Conservation (phyloP, 2,113 vertebrate species). For the Poeciliopsis occidentalis region DNA sequence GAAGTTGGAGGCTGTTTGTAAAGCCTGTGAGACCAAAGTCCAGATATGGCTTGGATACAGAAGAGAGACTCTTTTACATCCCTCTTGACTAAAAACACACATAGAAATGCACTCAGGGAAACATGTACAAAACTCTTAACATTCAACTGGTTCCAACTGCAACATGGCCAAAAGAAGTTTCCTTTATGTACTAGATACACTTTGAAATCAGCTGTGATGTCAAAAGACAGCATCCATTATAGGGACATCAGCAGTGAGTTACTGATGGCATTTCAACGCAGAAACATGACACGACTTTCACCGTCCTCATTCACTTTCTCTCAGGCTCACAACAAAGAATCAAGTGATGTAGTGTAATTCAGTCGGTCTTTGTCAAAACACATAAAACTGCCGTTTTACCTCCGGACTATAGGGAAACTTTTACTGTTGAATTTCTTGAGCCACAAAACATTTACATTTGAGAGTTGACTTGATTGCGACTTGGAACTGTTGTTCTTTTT, state of each 20-base stretch:
- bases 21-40: conserved; percentile 71
- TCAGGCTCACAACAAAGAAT: background rate
- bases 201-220: conserved; percentile 50
- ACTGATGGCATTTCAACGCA: conserved; percentile 59
- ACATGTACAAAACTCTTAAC: conserved; percentile 52
- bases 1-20: conserved; percentile 68
- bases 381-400: background rate
- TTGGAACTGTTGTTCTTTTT: background rate
- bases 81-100: conserved; percentile 41
- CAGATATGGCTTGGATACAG: conserved; percentile 75
- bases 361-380: background rate
- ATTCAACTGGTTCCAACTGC: conserved; percentile 59
- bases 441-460: background rate
- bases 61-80: conserved; percentile 68
- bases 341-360: background rate
- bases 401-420: too few species aligned
- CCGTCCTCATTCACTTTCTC: conserved; percentile 29
- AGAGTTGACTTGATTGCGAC: too few species aligned
- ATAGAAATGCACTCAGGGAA: conserved; percentile 17
- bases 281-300: conserved; percentile 33
- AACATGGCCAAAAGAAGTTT: conserved; percentile 69
- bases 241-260: conserved; percentile 52
- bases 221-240: conserved; percentile 26
- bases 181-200: conserved; percentile 46
- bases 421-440: background rate